These are phyloP conservation scores for Lysiphlebus fabarum DNA, from an alignment of 1,140 invertebrate genomes.

Conservation along the genomic window DNA sequence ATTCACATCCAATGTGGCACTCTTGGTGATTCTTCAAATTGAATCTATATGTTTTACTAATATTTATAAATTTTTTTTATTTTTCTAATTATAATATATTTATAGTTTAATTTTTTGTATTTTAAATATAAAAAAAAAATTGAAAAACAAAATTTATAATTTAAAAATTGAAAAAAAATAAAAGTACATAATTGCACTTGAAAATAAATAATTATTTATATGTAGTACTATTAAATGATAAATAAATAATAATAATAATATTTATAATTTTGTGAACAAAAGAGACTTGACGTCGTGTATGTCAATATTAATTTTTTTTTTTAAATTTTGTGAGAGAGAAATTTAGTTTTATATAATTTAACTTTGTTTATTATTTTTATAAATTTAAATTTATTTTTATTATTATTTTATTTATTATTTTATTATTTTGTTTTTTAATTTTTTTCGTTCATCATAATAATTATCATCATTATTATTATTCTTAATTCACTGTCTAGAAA, in stretches of 20 bases:
- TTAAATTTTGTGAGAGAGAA: constrained; percentile 22
- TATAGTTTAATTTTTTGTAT: background rate
- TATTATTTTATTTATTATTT: too few relatives aligned
- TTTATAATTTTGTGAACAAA: constrained; percentile 36
- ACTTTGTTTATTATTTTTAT: background rate
- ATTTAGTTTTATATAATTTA: too few relatives aligned
- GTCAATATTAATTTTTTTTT: constrained; percentile 21
- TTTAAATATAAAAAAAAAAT: background rate
- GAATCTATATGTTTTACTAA: constrained; percentile 22
- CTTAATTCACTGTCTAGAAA: constrained; percentile 39
- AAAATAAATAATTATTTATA: background rate
- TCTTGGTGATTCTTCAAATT: constrained; percentile 24
- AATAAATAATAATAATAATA: constrained; percentile 20
- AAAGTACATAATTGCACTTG: background rate
- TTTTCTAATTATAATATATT: background rate
- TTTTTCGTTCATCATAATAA: constrained; percentile 22
- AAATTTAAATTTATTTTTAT: background rate
- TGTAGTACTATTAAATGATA: constrained; percentile 5
- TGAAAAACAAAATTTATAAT: too few relatives aligned
- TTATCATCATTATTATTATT: too few relatives aligned
- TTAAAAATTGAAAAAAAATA: background rate
- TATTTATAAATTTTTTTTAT: constrained; percentile 16
- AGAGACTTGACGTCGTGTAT: constrained; percentile 28
- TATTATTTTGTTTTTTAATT: constrained; percentile 16
- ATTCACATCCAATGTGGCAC: constrained; percentile 25